These are phyloP conservation scores for Galagoides demidoff DNA, from an alignment of 2,797 vertebrate genomes.

Conservation along the genomic window DNA sequence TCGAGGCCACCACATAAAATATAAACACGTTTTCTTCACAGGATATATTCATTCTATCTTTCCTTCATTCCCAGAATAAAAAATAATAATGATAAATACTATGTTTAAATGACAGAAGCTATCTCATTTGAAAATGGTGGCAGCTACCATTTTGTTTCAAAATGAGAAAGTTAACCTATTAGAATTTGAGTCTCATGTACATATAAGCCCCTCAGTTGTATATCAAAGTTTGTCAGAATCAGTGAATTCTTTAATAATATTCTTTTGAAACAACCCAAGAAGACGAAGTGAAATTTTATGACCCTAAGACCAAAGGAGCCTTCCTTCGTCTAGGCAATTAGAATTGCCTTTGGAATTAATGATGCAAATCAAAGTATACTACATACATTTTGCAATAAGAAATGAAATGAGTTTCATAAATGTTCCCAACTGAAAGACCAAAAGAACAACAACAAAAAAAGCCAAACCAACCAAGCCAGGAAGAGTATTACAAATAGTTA, in stretches of 20 bases:
- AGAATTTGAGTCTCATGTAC: not conserved
- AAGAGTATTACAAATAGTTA: conserved; percentile 22
- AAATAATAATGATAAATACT: not conserved
- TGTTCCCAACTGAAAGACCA: conserved; percentile 32
- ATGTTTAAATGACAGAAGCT: not conserved
- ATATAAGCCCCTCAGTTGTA: not conserved
- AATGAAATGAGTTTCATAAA: conserved; percentile 67
- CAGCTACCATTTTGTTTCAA: conserved; percentile 36
- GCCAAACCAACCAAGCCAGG: not conserved
- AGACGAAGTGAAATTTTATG: not conserved
- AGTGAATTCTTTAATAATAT: conserved; percentile 21
- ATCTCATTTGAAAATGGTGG: conserved; percentile 12
- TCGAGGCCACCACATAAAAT: not conserved
- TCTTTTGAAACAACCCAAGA: conserved; percentile 32
- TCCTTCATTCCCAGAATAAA: not conserved
- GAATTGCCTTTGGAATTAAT: conserved; percentile 56
- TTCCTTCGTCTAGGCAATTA: conserved; percentile 32
- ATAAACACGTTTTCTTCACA: not conserved
- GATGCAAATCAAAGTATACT: not conserved
- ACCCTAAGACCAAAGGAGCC: not conserved
- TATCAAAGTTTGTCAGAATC: not conserved
- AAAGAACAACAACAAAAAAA: not conserved
- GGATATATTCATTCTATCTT: conserved; percentile 20
- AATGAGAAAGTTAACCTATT: not conserved
- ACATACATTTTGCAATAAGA: conserved; percentile 65